Base-by-base conservation (phyloP, 2,797 vertebrate species). In the Melanotaenia pygmaea region DNA sequence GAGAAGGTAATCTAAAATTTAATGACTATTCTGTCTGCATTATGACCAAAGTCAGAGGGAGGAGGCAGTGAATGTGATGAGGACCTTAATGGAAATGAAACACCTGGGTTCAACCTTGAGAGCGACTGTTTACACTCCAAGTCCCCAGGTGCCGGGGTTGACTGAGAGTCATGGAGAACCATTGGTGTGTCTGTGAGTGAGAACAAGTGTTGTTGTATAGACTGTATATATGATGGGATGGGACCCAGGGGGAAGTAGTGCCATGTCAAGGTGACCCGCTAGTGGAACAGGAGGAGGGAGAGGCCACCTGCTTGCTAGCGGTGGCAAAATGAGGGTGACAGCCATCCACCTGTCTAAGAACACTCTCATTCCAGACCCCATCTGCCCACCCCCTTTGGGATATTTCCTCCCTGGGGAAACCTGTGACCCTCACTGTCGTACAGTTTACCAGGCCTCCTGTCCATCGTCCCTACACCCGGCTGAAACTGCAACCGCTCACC, bases 321-420 rank as follows among this genome's bases (percentile, higher is more conserved):
- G 80, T 85, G 76, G 86, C 76, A 74, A 85, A 91, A 91, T 68
- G 80, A 91, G 87, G 92, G 90, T 95, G 94, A 95, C 95, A 95
- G 93, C 84, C 88, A 90, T 92, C 94, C 94, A 94, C 94, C 94
- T 95, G 94, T 94, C 92, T 91, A 76, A 82, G 88, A 89, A 81
- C 68, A 69, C 76, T 76, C 76, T 89, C 80, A 79, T 84, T 86
- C 89, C 85, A 82, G 87, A 91, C 89, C 90, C 92, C 93, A 94
- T 94, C 93, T 94, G 92, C 88, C 80, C 83, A 83, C 81, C 84
- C 89, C 88, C 87, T 85, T 71, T 84, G 92, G 92, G 91, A 93
- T 74, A 68, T 66, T 82, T 85, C 79, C 89, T 88, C 89, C 91
- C 91, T 74, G 62, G 81, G 92, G 90, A 91, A 88, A 83, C 87